Base-by-base conservation (phyloP, 2,888 invertebrate species). In the Agrochola macilenta region DNA sequence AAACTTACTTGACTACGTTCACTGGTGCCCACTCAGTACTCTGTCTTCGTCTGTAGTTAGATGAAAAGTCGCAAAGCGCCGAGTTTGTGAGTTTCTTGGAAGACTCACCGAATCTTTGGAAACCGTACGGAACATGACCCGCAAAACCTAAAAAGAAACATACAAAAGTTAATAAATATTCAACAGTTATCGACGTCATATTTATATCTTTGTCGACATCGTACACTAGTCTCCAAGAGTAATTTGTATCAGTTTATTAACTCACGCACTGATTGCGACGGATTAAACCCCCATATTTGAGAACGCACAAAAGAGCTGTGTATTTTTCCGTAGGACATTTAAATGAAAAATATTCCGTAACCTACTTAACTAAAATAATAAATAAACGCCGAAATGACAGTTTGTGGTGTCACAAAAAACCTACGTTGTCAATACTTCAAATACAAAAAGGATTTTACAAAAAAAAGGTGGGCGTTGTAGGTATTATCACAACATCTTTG, bases 21-120 rank as follows among this genome's bases (percentile, higher is more conserved):
- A 97, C 97, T 9, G 98, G 98, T 49, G 98, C 98, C 98, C 98
- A 98, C 93, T 98, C 98, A 12, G 98, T 97, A 89, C 98, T 98
- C 89, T 98, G 97, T 77, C 98, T 97, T 89, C 97, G 97, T 82
- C 98, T 97, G 93, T 98, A 98, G 93, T 98, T 98, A 35, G 98
- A 97, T 0, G 98, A 98, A 92, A 98, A 98, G 90, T 98, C 98
- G 89, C 98, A 97, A 49, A 98, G 96, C 1, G 98, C 98, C 73
- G 98, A 97, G 86, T 98, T 98, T 8, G 98, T 98, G 86, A 98
- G 95, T 72, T 97, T 97, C 90, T 97, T 97, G 81, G 97, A 97
- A 4, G 97, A 95, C 87, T 97, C 97, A 9, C 98, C 98, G 90
- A 97, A 98, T 39, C 97, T 96, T 83, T 97, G 96, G 90, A 97